Evolutionary conservation across 2,888 invertebrate genomes (phyloP), one percentile per base, ranked within the genome.

Genomic region (Trichopoda pennipes): DNA sequence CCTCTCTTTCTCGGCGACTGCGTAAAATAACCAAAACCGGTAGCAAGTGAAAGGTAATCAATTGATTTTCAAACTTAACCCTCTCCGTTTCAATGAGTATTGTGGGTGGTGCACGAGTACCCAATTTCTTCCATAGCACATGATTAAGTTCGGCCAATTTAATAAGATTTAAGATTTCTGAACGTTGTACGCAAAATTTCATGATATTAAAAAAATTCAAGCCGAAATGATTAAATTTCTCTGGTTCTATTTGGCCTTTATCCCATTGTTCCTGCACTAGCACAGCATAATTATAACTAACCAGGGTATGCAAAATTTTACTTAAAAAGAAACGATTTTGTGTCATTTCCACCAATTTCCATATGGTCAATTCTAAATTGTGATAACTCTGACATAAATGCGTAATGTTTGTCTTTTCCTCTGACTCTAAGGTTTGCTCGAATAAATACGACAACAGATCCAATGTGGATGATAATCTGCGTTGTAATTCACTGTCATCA

Each of bases 11-110:
- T 16, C 83, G 77, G 0, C 86, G 83, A 1, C 89, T 87, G 51
- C 90, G 88, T 47, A 93, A 89, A 47, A 92, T 91, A 47, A 91
- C 89, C 38, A 94, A 88, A 38, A 94, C 88, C 0, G 96, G 96
- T 56, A 95, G 89, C 16, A 95, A 90, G 87, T 94, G 93, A 83
- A 94, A 92, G 64, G 93, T 91, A 23, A 94, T 88, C 84, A 94
- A 90, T 88, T 94, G 94, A 86, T 93, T 93, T 85, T 93, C 93
- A 78, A 94, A 91, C 38, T 92, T 86, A 9, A 90, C 89, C 0
- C 86, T 85, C 63, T 91, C 89, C 51, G 90, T 87, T 83, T 90
- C 89, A 23, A 91, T 88, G 17, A 88, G 84, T 23, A 91, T 88
- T 84, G 91, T 89, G 35, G 87, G 86, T 14, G 91, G 90, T 2